Conservation (phyloP, 2,888 invertebrate species). For the Helobdella robusta region DNA sequence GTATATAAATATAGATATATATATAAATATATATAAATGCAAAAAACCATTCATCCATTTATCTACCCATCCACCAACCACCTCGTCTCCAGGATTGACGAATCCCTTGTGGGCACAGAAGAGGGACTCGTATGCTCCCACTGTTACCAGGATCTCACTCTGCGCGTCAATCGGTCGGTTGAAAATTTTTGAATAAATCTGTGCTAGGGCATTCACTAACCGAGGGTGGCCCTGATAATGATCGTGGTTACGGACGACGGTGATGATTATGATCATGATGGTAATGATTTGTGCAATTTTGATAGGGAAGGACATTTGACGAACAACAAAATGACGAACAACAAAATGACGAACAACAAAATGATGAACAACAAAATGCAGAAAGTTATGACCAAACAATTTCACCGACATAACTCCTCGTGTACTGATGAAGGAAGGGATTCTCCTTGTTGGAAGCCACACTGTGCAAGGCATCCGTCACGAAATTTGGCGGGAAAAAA, state of each 20-base stretch:
- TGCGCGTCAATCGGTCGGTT: constrained; percentile 69
- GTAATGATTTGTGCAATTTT: not conserved
- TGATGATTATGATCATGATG: no score
- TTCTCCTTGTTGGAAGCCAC: constrained; percentile 58
- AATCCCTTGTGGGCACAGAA: constrained; percentile 77
- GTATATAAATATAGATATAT: no score
- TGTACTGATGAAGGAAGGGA: constrained; percentile 77
- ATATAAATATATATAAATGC: no score
- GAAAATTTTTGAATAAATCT: constrained; percentile 72
- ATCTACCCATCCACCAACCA: constrained; percentile 35
- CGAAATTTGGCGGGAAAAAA: constrained; percentile 69
- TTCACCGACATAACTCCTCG: constrained; percentile 76
- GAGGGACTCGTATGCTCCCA: constrained; percentile 88
- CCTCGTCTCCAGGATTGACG: constrained; percentile 64
- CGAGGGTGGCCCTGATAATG: constrained; percentile 90
- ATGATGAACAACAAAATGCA: not conserved
- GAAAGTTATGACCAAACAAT: not conserved
- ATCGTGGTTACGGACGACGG: no score
- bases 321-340: not conserved
- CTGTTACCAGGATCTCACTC: constrained; percentile 76
- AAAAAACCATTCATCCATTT: no score
- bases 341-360: no score
- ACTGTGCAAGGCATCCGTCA: constrained; percentile 65
- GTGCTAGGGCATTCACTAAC: constrained; percentile 71
- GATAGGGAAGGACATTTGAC: not conserved